phyloP scores from a whole-genome alignment of 2,797 vertebrate genomes.

The Oreochromis grahami region DNA sequence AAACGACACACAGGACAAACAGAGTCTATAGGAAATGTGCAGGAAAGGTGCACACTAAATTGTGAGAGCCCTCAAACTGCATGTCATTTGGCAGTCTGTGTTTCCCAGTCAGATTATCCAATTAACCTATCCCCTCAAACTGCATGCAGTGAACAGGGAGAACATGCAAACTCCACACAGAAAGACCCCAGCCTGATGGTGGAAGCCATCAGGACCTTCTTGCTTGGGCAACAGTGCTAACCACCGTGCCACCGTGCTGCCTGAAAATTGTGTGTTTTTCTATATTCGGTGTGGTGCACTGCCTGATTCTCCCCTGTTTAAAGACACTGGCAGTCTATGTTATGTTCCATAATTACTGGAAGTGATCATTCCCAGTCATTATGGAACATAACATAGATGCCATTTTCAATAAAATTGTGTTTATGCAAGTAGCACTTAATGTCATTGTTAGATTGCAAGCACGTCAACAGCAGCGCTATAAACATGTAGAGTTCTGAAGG shows the following conservation, averaged over 20 bases:
- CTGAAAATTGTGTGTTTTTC: not conserved
- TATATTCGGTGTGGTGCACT: not conserved
- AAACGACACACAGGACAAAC: not conserved
- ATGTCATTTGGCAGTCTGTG: no score
- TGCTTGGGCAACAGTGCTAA: no score
- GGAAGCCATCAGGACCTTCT: no score
- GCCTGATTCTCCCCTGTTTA: not conserved
- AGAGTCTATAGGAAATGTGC: fast-evolving
- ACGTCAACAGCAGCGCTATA: not conserved
- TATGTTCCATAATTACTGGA: not conserved
- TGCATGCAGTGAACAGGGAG: no score
- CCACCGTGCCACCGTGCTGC: no score
- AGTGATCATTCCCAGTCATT: not conserved
- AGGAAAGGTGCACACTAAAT: no score
- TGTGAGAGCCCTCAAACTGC: no score
- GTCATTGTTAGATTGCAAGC: not conserved
- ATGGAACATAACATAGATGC: fast-evolving
- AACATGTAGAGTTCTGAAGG: not conserved
- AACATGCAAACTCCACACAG: no score
- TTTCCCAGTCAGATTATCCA: no score
- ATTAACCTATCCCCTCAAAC: no score
- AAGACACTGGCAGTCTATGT: not conserved
- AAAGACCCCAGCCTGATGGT: no score
- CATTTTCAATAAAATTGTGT: not conserved
- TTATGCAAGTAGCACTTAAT: not conserved